A percentile compares a stretch with the other conserved stretches of the same genome.
Evolutionary conservation across 1,140 invertebrate species (phyloP).

Genomic region (Aphis craccivora): DNA sequence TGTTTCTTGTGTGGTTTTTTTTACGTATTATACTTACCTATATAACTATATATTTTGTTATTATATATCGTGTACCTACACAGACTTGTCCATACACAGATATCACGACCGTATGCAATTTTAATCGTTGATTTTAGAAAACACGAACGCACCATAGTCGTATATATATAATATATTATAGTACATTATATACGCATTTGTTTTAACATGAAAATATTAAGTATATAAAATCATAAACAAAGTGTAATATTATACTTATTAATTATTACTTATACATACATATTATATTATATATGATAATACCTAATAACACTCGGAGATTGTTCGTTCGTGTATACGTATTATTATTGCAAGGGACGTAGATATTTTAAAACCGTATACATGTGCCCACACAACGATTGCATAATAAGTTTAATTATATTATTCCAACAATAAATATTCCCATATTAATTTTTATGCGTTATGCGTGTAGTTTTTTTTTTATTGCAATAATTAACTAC

Average conservation of each 20-base stretch:
- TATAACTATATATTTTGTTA: not conserved
- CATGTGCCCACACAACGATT: not conserved
- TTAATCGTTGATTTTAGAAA: not conserved
- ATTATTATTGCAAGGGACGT: not conserved
- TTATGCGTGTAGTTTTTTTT: not conserved
- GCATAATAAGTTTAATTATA: slow-evolving; percentile 6
- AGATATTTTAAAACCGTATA: not conserved
- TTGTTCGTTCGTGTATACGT: not conserved
- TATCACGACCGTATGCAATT: not conserved
- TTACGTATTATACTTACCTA: not conserved
- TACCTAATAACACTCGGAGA: not conserved
- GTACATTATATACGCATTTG: not conserved
- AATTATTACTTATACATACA: not conserved
- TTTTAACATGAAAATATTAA: not conserved
- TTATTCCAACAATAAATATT: not conserved
- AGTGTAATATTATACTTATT: not conserved
- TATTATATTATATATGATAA: not conserved
- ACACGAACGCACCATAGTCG: not conserved
- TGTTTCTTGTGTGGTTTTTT: not conserved
- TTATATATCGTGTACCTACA: not conserved
- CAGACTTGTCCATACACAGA: not conserved
- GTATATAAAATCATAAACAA: not conserved
- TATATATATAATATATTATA: not conserved
- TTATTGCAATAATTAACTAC: not conserved
- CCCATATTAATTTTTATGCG: not conserved